phyloP scores from a whole-genome alignment of 2,888 invertebrate species.

The Listrodromus nycthemerus region DNA sequence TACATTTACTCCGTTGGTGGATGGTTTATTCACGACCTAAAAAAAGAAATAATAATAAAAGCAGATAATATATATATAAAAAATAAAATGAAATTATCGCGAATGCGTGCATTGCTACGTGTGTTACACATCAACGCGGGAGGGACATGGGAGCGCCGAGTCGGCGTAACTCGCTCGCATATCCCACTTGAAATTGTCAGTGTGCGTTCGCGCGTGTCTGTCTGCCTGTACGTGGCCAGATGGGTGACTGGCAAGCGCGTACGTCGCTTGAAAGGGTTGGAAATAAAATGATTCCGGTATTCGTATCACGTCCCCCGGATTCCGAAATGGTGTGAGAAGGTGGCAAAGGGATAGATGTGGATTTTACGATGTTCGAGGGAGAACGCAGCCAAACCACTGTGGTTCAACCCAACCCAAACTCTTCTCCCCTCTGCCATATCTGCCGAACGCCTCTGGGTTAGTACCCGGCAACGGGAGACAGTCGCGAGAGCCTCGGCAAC shows the following conservation, averaged over 20 bases:
- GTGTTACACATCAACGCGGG: conserved; percentile 41
- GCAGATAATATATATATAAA: conserved; percentile 68
- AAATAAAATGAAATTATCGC: conserved; percentile 75
- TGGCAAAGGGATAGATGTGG: conserved; percentile 71
- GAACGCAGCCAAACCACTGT: conserved; percentile 50
- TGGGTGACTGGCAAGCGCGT: conserved; percentile 35
- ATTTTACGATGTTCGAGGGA: conserved; percentile 70
- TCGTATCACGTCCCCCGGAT: conserved; percentile 77
- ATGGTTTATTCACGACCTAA: conserved; percentile 75
- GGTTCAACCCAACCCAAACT: too few relatives aligned
- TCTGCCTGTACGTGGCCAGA: conserved; percentile 10
- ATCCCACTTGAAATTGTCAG: neutral
- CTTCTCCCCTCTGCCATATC: conserved; percentile 26
- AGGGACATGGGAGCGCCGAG: conserved; percentile 53
- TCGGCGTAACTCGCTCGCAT: conserved; percentile 42
- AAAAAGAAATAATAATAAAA: conserved; percentile 72
- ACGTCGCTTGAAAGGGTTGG: conserved; percentile 76
- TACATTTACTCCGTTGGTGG: conserved; percentile 61
- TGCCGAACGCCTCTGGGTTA: conserved; percentile 57
- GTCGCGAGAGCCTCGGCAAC: conserved; percentile 68
- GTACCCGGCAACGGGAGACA: conserved; percentile 64
- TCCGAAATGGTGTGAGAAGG: conserved; percentile 68
- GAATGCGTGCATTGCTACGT: conserved; percentile 44
- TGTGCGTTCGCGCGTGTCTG: conserved; percentile 9
- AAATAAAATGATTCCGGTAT: conserved; percentile 80